Percentiles rank a stretch among this genome's conserved stretches.
Evolutionary conservation across 2,797 vertebrate species (phyloP).

Genomic region (Alauda arvensis): DNA sequence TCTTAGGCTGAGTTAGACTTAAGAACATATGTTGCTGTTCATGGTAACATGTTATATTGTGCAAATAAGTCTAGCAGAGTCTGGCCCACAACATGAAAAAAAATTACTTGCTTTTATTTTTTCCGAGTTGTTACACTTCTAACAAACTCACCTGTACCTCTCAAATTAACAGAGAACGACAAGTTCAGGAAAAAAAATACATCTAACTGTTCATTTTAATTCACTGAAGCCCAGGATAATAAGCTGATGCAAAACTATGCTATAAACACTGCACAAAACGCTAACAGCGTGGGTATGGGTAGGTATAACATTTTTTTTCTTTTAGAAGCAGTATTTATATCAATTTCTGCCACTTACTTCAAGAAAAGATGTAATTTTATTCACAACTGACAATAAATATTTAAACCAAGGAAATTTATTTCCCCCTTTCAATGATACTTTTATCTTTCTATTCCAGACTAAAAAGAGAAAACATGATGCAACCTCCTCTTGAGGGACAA

Average conservation of each 20-base stretch:
- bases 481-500: not conserved
- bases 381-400: not conserved
- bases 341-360: not conserved
- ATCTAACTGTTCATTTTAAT: not conserved
- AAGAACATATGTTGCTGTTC: not conserved
- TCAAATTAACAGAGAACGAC: not conserved
- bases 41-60: not conserved
- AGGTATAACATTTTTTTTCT: not conserved
- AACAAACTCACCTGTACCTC: not conserved
- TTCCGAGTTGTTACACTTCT: not conserved
- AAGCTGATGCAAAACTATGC: not conserved
- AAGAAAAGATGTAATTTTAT: not conserved
- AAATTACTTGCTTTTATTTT: not conserved
- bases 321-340: not conserved
- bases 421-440: not conserved
- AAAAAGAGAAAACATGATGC: not conserved
- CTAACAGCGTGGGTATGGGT: not conserved
- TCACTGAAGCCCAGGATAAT: not conserved
- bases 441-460: not conserved
- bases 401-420: not conserved
- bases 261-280: not conserved
- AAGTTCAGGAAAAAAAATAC: not conserved
- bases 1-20: not conserved
- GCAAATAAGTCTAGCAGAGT: not conserved
- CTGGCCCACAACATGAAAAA: not conserved